Conservation (phyloP, 2,797 vertebrate genomes). For the Onychomys arenicola region DNA sequence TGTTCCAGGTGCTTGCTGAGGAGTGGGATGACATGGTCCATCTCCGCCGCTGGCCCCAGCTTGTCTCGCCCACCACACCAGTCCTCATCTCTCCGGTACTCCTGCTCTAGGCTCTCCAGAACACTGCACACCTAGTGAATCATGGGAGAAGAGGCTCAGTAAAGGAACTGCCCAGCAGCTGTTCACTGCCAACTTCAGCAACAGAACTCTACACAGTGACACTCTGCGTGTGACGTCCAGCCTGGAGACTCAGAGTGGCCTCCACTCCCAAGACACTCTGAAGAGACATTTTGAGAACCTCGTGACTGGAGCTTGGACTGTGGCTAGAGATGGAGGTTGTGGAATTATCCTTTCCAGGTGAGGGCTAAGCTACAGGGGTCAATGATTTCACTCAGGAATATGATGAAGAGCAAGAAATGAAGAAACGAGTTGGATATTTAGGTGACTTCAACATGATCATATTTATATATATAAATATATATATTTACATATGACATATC, state of each 20-base stretch:
- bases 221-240: neutral
- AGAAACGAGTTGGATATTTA: neutral
- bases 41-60: conserved; percentile 92
- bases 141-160: neutral
- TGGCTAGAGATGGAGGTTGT: neutral
- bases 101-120: conserved; percentile 97
- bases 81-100: conserved; percentile 97
- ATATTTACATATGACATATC: neutral
- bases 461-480: neutral
- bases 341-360: neutral
- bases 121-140: conserved; percentile 95
- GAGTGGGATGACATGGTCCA: conserved; percentile 96
- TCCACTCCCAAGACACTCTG: neutral
- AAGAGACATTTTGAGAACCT: neutral
- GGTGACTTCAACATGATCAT: neutral
- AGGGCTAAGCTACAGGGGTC: neutral
- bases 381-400: neutral
- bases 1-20: conserved; percentile 99
- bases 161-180: neutral
- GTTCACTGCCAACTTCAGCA: neutral
- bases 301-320: neutral
- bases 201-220: neutral
- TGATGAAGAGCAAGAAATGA: neutral
- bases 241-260: neutral
- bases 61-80: conserved; percentile 98